Percentiles rank a stretch among this genome's conserved stretches.
Conservation (phyloP, 1,140 invertebrate species). For the Apis laboriosa region DNA sequence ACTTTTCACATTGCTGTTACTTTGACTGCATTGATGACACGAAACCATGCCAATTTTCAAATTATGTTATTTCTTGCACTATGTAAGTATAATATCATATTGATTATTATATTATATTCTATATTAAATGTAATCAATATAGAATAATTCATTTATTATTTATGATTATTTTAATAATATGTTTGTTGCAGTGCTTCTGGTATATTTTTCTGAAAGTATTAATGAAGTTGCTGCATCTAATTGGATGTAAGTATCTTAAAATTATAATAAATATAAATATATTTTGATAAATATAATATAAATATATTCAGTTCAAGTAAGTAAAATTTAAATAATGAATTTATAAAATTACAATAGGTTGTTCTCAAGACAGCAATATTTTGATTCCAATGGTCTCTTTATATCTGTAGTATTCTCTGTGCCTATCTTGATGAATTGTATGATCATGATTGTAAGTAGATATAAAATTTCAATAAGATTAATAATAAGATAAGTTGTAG, state of each 20-base stretch:
- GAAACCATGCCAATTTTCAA: conserved; percentile 93
- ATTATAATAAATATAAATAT: not conserved
- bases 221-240: conserved; percentile 92
- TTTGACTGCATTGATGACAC: conserved; percentile 88
- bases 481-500: not conserved
- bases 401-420: conserved; percentile 95
- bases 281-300: no score
- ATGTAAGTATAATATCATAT: conserved; percentile 83
- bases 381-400: conserved; percentile 95
- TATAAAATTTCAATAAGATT: not conserved
- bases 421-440: conserved; percentile 94
- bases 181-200: conserved; percentile 87
- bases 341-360: conserved; percentile 79
- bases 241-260: conserved; percentile 84
- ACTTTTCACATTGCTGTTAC: conserved; percentile 89
- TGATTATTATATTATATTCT: no score
- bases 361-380: conserved; percentile 95
- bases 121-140: no score
- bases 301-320: not conserved
- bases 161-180: not conserved
- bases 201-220: conserved; percentile 93
- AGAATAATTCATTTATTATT: not conserved
- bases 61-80: conserved; percentile 90
- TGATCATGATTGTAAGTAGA: conserved; percentile 94
- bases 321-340: not conserved